These are phyloP conservation scores for Macrophya annulata DNA, from an alignment of 2,888 invertebrate species.

Conservation along the genomic window DNA sequence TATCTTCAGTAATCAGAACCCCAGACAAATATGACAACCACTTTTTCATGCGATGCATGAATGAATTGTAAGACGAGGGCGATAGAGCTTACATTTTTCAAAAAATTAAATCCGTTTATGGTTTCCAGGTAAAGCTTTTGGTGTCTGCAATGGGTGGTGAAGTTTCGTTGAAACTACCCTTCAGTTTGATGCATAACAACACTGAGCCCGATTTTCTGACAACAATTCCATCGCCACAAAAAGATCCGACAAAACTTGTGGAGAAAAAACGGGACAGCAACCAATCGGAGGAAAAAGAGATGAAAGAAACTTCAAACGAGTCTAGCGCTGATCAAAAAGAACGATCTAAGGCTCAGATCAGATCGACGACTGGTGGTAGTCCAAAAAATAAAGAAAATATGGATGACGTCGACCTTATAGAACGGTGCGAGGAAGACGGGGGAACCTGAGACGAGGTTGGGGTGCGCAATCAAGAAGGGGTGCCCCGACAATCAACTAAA, in stretches of 20 bases:
- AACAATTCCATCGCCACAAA: slow-evolving; percentile 79
- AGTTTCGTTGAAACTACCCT: slow-evolving; percentile 90
- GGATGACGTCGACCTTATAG: slow-evolving; percentile 72
- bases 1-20: too few species aligned
- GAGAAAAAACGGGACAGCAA: slow-evolving; percentile 52
- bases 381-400: slow-evolving; percentile 62
- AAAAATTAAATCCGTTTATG: not conserved
- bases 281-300: slow-evolving; percentile 14
- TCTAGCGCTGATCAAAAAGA: slow-evolving; percentile 50
- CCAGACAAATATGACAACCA: too few species aligned
- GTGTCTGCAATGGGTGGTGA: slow-evolving; percentile 92
- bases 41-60: too few species aligned
- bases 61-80: too few species aligned
- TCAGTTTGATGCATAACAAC: slow-evolving; percentile 89
- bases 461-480: slow-evolving; percentile 68
- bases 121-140: slow-evolving; percentile 85
- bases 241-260: slow-evolving; percentile 59
- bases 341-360: slow-evolving; percentile 52
- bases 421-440: slow-evolving; percentile 70
- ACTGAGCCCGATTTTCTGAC: slow-evolving; percentile 83
- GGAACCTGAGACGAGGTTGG: slow-evolving; percentile 74
- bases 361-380: slow-evolving; percentile 36
- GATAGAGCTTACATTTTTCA: not conserved
- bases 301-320: slow-evolving; percentile 34
- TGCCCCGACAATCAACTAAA: slow-evolving; percentile 64